Evolutionary conservation across 1,140 invertebrate species (phyloP).

Genomic region (Yoshiicerus persimilis): DNA sequence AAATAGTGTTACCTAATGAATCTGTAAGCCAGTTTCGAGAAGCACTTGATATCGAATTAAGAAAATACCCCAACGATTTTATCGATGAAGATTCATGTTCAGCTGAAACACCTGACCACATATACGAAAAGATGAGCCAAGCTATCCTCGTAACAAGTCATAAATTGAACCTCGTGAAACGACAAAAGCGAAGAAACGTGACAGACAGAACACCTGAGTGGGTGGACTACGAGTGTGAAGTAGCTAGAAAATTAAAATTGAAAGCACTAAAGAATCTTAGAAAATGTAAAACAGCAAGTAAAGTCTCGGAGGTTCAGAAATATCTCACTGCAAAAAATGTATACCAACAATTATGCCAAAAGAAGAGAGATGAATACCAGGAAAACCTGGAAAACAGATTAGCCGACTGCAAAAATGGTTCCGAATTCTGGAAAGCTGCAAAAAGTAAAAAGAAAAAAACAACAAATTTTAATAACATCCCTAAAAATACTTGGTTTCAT

Average conservation of each 20-base stretch:
- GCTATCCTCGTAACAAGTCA: neutral
- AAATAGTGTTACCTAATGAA: neutral
- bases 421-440: neutral
- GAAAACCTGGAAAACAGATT: neutral
- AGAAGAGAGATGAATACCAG: neutral
- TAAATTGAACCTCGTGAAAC: neutral
- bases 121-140: neutral
- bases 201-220: neutral
- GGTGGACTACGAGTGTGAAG: neutral
- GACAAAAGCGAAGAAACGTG: neutral
- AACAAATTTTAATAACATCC: neutral
- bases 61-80: neutral
- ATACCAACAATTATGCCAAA: neutral
- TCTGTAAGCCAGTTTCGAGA: neutral
- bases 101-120: neutral
- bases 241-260: neutral
- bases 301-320: neutral
- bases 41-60: neutral
- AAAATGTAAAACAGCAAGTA: neutral
- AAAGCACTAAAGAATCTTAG: neutral
- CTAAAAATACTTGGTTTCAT: neutral
- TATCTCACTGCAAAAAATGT: neutral
- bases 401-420: neutral
- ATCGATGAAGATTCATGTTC: too few relatives aligned
- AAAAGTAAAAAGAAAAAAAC: neutral